Evolutionary conservation across 2,113 vertebrate genomes (phyloP).

Genomic region (human): GRCh38 chr12:127583001-127583500

Average conservation of each 20-base stretch:
- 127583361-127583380: neutral
- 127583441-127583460: neutral
- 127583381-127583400: neutral
- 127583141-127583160: fast-evolving
- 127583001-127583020: no score
- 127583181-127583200: no score
- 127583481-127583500: neutral
- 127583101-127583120: no score
- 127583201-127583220: no score
- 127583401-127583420: neutral
- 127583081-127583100: no score
- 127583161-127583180: no score
- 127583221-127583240: neutral
- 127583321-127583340: no score
- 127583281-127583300: neutral
- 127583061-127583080: no score
- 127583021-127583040: no score
- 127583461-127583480: neutral
- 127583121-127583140: no score
- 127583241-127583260: neutral
- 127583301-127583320: neutral
- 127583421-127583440: neutral
- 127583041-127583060: no score
- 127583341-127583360: neutral
- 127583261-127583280: neutral